Percentiles rank a stretch among this genome's conserved stretches.
phyloP scores from a whole-genome alignment of 53 echinoderm and acorn worm species.

The Actinopyga echinites region DNA sequence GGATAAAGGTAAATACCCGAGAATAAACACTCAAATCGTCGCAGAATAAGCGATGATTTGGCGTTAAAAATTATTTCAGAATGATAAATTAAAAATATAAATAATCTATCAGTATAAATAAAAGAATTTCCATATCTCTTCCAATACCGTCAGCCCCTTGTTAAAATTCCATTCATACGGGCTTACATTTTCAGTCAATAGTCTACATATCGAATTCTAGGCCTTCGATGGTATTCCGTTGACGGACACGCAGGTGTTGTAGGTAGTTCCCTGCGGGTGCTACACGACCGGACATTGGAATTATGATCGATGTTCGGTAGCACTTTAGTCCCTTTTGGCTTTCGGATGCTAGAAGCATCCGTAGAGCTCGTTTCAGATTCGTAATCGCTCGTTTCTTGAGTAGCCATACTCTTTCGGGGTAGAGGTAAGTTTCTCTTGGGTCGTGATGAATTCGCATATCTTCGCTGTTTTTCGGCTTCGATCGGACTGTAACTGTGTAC shows the following conservation, averaged over 20 bases:
- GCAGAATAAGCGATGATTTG: too few species aligned
- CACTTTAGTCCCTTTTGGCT: background rate
- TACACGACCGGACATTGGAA: background rate
- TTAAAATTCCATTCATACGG: too few species aligned
- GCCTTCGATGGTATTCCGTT: background rate
- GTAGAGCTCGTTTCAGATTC: conserved; percentile 13
- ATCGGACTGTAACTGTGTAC: conserved; percentile 26
- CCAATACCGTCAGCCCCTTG: too few species aligned
- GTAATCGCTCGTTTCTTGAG: conserved; percentile 31
- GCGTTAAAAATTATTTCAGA: too few species aligned
- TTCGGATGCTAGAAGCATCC: background rate
- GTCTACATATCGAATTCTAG: conserved; percentile 30
- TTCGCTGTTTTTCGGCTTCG: conserved; percentile 7
- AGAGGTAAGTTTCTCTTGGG: background rate
- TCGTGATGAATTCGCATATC: background rate
- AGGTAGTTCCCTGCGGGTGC: too few species aligned
- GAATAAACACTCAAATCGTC: too few species aligned
- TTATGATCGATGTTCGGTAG: conserved; percentile 1
- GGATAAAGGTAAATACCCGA: too few species aligned
- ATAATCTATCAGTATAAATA: too few species aligned
- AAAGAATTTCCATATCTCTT: too few species aligned
- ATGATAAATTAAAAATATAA: too few species aligned
- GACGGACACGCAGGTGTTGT: background rate
- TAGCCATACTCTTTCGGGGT: background rate
- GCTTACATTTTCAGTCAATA: background rate